Evolutionary conservation across 2,888 invertebrate genomes (phyloP), one percentile per base, ranked within the genome.

Genomic region (Notodonta dromedarius): DNA sequence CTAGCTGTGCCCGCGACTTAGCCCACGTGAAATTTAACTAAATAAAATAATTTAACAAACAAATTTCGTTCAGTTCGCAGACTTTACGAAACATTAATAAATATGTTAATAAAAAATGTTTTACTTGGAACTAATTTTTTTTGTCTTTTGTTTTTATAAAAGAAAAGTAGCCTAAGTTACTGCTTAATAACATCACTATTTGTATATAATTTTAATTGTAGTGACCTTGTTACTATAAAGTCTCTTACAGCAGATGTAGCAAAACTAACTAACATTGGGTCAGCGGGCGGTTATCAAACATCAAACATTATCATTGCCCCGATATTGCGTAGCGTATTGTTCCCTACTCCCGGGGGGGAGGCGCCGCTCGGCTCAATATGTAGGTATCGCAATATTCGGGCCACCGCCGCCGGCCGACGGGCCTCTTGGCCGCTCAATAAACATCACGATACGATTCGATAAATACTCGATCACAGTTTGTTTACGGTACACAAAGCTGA

Each of bases 321-420:
- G 14, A 50, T 50, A 50, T 50, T 16, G 14, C 16, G 50, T 16
- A 50, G 14, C 16, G 50, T 50, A 50, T 50, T 16, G 16, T 9
- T 50, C 8, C 0, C 50, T 16, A 50, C 16, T 50, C 50, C 50
- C 50, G 3, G 50, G 16, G 50, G 50, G 4, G 16, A 24, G 24
- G 24, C 1, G 24, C 24, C 24, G 46, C 46, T 4, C 11, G 11
- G 0, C 42, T n/a, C n/a, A 35, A 54, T 39, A 39, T 54, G 35
- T n/a, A n/a, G n/a, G n/a, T 54, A 39, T 39, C 8, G 14, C 39
- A 54, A 39, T 54, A 54, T 14, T 54, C 39, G 54, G 54, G 39
- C 35, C 12, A 39, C 53, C 54, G 54, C 32, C 51, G 24, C 9
- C 32, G 4, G 50, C 16, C 50, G 11, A 2, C 7, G 32, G 52